Evolutionary conservation across 2,888 invertebrate genomes (phyloP), one percentile per base, ranked within the genome.

Genomic region (Agonopterix alstromeriana): DNA sequence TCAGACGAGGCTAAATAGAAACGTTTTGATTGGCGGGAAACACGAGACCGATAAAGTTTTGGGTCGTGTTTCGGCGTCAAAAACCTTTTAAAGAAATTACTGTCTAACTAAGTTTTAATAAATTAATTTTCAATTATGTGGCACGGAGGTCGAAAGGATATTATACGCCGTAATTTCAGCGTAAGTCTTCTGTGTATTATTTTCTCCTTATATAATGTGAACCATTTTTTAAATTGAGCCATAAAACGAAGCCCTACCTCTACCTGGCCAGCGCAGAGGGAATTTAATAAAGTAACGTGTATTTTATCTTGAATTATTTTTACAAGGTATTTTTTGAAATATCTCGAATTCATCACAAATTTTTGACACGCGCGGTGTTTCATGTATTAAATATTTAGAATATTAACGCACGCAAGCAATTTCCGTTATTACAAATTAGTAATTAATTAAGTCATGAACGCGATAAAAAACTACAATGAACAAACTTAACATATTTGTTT

Each of bases 231-330:
- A 77, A 79, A 84, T 78, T 81, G 78, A 70, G 70, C 72, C 68
- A 82, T 86, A 84, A 85, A 82, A 61, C 67, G 75, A 70, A 77
- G 75, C 71, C 71, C 73, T 65, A 64, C 68, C 67, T 69, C 73
- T 65, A 69, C 70, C 72, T 69, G 74, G 68, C 70, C 68, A 71
- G 64, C 68, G 71, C 63, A 66, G 72, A 69, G 68, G 63, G 74
- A 82, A 77, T 82, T 83, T 84, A 83, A 84, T 85, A 83, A 83
- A 74, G 83, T 73, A 70, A 77, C 73, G 67, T 72, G 70, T 77
- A 75, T 77, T 77, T 78, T 76, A 73, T 72, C 68, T 68, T 75
- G 73, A 80, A 77, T 75, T 78, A 77, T 77, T 49, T 77, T 67
- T 68, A 58, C 60, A 60, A 70, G 67, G 66, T 63, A 60, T 61